Evolutionary conservation across 2,113 vertebrate species (phyloP), one percentile per base, ranked within the genome.

Genomic region (Oreochromis aureus): DNA sequence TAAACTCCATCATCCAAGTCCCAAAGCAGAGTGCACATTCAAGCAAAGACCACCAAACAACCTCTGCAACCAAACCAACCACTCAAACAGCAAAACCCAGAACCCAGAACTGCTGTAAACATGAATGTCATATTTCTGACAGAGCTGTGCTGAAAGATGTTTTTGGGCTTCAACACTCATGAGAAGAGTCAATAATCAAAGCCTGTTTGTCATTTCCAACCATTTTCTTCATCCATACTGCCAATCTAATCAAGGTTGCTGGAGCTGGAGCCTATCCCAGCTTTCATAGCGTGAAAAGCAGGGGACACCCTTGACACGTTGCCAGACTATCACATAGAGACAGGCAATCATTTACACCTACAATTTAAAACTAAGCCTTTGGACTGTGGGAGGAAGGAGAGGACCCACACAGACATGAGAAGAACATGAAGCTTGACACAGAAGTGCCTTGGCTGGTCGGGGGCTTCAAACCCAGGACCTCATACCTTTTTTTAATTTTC

Each of bases 401-500:
- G 13, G 24, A 10, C 69, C 69, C 41, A 48, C 22, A 2, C 41
- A 46, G 22, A 73, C 8, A 46, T 44, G 13, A 44, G 24, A 27
- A 27, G 22, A 73, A 18, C 22, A 48, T n/a, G 15, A 73, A 73
- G 2, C 41, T 73, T 22, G 22, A 48, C 69, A 18, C 41, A 30
- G 41, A 18, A 30, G 41, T 8, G 0, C 22, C 24, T 10, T 5
- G 0, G 66, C 59, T 63, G 59, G 59, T 34, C 3, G 1, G 30
- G 16, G 30, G 9, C 32, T 36, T 63, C 59, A 34, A 4, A 71
- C n/a, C 39, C 39, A 46, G 39, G 13, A 73, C 66, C 39, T 27
- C 34, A 8, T 41, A 69, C 36, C 63, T 69, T 44, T 16, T 44
- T 6, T 44, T 6, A 61, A 34, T 61, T 16, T 44, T 16, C 39